These are phyloP conservation scores for Drosophila buzzatii DNA, from an alignment of 2,888 invertebrate genomes.

Conservation along the genomic window DNA sequence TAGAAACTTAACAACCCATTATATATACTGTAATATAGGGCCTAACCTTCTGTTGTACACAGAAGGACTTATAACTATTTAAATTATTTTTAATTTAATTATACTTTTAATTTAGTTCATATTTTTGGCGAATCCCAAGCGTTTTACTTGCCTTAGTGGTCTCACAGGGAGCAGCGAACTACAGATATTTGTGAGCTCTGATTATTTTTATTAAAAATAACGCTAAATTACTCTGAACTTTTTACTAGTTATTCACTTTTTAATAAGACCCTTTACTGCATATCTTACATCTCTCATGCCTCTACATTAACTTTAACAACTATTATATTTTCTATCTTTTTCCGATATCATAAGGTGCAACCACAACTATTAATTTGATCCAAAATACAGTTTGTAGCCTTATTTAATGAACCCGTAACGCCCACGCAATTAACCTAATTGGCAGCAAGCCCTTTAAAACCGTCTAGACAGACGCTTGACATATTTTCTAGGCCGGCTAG, in stretches of 20 bases:
- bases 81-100: too few species aligned
- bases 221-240: neutral
- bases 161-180: too few species aligned
- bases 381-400: neutral
- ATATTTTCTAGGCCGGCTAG: conserved; percentile 3
- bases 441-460: conserved; percentile 14
- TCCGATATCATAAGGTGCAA: neutral
- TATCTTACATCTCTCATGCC: neutral
- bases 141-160: too few species aligned
- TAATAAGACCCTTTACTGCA: fast-evolving
- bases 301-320: neutral
- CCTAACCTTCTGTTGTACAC: too few species aligned
- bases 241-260: neutral
- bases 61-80: too few species aligned
- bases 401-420: conserved; percentile 3
- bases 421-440: conserved; percentile 59
- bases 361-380: neutral
- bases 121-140: too few species aligned
- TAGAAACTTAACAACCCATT: too few species aligned
- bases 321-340: neutral
- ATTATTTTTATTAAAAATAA: neutral
- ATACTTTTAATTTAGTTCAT: too few species aligned
- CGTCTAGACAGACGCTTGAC: conserved; percentile 52
- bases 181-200: too few species aligned
- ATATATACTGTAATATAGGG: too few species aligned